Evolutionary conservation across 2,888 invertebrate species (phyloP).

Genomic region (Anoncus sp.): DNA sequence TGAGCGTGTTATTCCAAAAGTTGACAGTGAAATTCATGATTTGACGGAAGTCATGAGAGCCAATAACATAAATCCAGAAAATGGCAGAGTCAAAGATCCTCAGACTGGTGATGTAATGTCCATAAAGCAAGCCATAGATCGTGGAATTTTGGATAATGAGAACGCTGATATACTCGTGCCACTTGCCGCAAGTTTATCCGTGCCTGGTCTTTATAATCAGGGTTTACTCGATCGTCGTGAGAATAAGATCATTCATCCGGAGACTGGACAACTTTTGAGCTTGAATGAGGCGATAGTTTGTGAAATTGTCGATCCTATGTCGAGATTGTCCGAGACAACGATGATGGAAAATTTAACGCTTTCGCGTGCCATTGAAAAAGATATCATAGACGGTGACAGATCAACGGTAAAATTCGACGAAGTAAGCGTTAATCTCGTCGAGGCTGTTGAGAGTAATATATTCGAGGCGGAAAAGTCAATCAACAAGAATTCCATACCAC

Average conservation of each 20-base stretch:
- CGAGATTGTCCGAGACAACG: slow-evolving; percentile 87
- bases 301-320: slow-evolving; percentile 94
- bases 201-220: slow-evolving; percentile 93
- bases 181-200: slow-evolving; percentile 90
- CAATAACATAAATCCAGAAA: slow-evolving; percentile 89
- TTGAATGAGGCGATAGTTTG: slow-evolving; percentile 94
- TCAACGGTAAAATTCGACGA: slow-evolving; percentile 87
- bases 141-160: slow-evolving; percentile 92
- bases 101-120: slow-evolving; percentile 91
- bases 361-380: slow-evolving; percentile 89
- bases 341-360: slow-evolving; percentile 89
- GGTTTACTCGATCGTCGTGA: slow-evolving; percentile 91
- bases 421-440: slow-evolving; percentile 88
- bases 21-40: slow-evolving; percentile 86
- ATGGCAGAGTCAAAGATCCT: slow-evolving; percentile 93
- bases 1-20: slow-evolving; percentile 87
- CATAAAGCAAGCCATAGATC: slow-evolving; percentile 92
- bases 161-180: slow-evolving; percentile 92
- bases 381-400: slow-evolving; percentile 89
- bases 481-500: slow-evolving; percentile 85
- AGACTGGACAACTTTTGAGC: slow-evolving; percentile 91
- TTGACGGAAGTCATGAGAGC: slow-evolving; percentile 90
- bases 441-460: slow-evolving; percentile 88
- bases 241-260: slow-evolving; percentile 93
- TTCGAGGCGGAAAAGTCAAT: slow-evolving; percentile 84